Conservation (phyloP, 2,113 vertebrate genomes). For the Sylvilagus bachmani region DNA sequence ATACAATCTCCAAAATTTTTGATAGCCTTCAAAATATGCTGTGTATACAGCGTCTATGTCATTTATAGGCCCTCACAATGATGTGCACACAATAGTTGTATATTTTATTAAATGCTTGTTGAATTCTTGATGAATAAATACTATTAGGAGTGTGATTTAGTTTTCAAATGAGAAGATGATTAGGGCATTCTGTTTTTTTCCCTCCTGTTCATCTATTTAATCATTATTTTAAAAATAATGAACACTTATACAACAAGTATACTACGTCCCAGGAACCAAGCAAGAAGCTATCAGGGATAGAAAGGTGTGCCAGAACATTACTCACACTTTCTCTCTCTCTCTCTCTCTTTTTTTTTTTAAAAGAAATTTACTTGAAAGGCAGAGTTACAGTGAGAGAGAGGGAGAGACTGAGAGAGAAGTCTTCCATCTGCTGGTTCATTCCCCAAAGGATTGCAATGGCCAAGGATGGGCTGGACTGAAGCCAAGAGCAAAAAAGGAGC, state of each 20-base stretch:
- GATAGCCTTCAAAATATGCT: background rate
- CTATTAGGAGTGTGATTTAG: background rate
- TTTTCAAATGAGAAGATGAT: slow-evolving; percentile 26
- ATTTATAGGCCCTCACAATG: background rate
- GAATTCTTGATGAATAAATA: slow-evolving; percentile 27
- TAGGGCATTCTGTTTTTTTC: background rate
- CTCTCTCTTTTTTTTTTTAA: no score
- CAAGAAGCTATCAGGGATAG: background rate
- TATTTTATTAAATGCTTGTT: slow-evolving; percentile 12
- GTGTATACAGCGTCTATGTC: background rate
- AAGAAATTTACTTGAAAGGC: no score
- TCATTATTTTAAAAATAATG: slow-evolving; percentile 25
- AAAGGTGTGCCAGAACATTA: background rate
- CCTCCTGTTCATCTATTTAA: slow-evolving; percentile 7
- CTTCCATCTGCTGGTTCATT: no score
- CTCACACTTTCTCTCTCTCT: background rate
- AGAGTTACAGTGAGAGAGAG: no score
- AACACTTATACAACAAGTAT: background rate
- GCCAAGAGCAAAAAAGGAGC: no score
- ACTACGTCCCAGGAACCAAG: background rate
- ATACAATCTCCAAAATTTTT: background rate
- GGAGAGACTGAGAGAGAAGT: no score
- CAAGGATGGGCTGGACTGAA: no score
- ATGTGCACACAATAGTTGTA: background rate
- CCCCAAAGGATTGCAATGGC: no score